phyloP scores from a whole-genome alignment of 2,888 invertebrate genomes.

The Hyalella azteca region DNA sequence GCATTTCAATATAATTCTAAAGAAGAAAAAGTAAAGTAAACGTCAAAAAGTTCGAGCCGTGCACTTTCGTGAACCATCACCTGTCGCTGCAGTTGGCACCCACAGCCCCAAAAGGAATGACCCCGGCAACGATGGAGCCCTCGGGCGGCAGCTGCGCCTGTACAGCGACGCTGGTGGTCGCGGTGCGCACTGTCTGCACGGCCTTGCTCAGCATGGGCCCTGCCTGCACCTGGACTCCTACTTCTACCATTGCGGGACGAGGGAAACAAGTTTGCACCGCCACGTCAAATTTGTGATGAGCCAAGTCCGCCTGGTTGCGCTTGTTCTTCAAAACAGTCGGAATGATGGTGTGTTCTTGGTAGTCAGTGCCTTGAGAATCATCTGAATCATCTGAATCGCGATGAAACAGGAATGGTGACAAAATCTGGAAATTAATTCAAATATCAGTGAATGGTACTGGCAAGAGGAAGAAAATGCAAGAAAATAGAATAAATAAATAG shows the following conservation, averaged over 20 bases:
- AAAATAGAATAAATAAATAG: too few relatives aligned
- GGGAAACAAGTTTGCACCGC: background rate
- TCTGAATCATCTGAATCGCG: too few relatives aligned
- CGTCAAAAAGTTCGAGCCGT: background rate
- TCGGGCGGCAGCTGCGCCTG: slow-evolving; percentile 1
- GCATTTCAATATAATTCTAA: too few relatives aligned
- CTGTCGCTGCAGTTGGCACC: slow-evolving; percentile 1
- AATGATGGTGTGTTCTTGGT: background rate
- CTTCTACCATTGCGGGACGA: background rate
- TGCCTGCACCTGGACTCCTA: background rate
- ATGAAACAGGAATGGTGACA: too few relatives aligned
- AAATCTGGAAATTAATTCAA: too few relatives aligned
- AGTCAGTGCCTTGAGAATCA: background rate
- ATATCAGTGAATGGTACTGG: too few relatives aligned
- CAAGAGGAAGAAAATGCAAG: too few relatives aligned
- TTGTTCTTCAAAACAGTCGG: slow-evolving; percentile 32
- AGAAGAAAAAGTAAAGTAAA: background rate
- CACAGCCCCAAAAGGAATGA: slow-evolving; percentile 28
- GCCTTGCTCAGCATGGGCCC: background rate
- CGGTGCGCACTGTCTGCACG: background rate
- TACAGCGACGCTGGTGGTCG: background rate
- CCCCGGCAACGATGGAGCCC: background rate
- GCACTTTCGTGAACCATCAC: background rate
- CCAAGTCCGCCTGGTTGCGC: background rate
- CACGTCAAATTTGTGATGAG: background rate